Base-by-base conservation (phyloP, 2,797 vertebrate species). In the Salarias fasciatus region DNA sequence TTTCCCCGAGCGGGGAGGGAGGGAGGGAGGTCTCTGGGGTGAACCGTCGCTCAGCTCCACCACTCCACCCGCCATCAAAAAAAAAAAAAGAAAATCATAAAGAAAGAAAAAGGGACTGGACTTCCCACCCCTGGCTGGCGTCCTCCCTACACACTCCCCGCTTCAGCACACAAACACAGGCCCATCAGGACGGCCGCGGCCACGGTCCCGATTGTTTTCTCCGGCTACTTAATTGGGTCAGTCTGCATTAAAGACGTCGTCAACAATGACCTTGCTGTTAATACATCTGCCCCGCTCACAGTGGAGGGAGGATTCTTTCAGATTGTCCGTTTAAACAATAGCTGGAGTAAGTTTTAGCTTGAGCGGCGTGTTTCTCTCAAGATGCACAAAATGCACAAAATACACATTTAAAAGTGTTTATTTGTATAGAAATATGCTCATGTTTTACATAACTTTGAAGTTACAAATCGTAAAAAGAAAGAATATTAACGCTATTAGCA, bases 371-470 rank as follows among this genome's bases (percentile, higher is more conserved):
- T n/a, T n/a, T n/a, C n/a, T n/a, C n/a, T n/a, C n/a, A n/a, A n/a
- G n/a, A n/a, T n/a, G n/a, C n/a, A n/a, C n/a, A n/a, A n/a, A n/a
- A n/a, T n/a, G n/a, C n/a, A n/a, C 40, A 68, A 75, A 49, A 40
- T 61, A 80, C 83, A 86, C 87, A 81, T 89, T 91, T 89, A 75
- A 89, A 91, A 87, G 78, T 88, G 77, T 92, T 91, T 93, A 93
- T 93, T 94, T 68, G 57, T 90, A 91, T 89, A 92, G 90, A 93
- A 93, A 93, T 92, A 92, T 86, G 87, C 82, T 87, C 75, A 88
- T 80, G 89, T 88, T 86, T 90, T 90, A 87, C 85, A 88, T 84
- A 79, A 77, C 73, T 88, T 86, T 87, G 85, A 81, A 84, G 84
- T 92, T 91, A 92, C 86, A 91, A 90, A 88, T 84, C 4, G 73